Evolutionary conservation across 2,888 invertebrate species (phyloP), one percentile per base, ranked within the genome.

Genomic region (Antitype chi): DNA sequence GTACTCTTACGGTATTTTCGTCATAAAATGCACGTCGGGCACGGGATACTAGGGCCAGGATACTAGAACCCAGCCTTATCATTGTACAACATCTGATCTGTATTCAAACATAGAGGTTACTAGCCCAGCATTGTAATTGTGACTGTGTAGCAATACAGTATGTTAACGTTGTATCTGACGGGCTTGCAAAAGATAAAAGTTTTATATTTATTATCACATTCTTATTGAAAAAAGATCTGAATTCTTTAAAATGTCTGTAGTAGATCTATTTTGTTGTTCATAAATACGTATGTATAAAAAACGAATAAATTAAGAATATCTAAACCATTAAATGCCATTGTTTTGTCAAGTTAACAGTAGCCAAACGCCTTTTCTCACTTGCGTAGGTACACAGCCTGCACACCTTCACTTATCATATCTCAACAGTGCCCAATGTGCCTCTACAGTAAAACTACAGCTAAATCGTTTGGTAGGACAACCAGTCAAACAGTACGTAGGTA

Each of bases 201-300:
- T 71, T n/a, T 28, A 55, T 71, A 13, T 53, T 28, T 70, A 43
- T 72, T 38, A 53, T 72, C 38, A 70, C 25, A 70, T 70, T 70
- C 23, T 25, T 53, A 47, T 47, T 47, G 32, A 49, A 63, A 47
- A 25, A 9, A 55, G 13, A 28, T 25, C 72, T 32, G 32, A 38
- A 75, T 57, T 38, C 8, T 38, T 52, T 23, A 3, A 55, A 70
- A 52, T 38, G 7, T 32, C 32, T 74, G 13, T 52, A 28, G 17
- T 74, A 43, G 15, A 38, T 60, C 20, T 20, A 25, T 47, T 47
- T 47, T 43, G 20, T 32, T 49, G 47, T 55, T 55, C 32, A 55
- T 75, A 32, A 63, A 55, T 62, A 53, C 43, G 43, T 52, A 53
- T 62, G 52, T 62, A 62, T 74, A 11, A 25, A 62, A 32, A 32